phyloP scores from a whole-genome alignment of 2,888 invertebrate genomes.

The Drosophila neonasuta region DNA sequence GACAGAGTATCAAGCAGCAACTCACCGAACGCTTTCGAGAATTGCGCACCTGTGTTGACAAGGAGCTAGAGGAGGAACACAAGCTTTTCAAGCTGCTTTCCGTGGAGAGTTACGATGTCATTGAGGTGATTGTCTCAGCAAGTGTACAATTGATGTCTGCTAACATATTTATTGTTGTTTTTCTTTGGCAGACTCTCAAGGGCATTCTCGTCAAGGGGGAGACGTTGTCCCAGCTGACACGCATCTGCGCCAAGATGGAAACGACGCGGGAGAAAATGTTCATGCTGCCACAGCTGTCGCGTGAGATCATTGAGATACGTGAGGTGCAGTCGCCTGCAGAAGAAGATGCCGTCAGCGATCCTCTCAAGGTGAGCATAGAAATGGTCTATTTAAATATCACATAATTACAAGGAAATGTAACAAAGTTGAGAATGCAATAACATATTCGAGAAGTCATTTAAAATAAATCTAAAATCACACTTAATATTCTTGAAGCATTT shows the following conservation, averaged over 20 bases:
- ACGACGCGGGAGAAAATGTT: slow-evolving; percentile 84
- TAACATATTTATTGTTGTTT: background rate
- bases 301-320: slow-evolving; percentile 66
- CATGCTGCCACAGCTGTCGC: slow-evolving; percentile 76
- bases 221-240: slow-evolving; percentile 85
- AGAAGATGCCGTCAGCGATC: slow-evolving; percentile 59
- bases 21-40: slow-evolving; percentile 83
- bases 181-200: slow-evolving; percentile 82
- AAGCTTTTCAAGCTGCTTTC: slow-evolving; percentile 85
- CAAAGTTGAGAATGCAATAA: background rate
- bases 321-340: slow-evolving; percentile 68
- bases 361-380: slow-evolving; percentile 44
- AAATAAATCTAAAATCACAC: too few species aligned
- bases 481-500: too few species aligned
- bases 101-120: slow-evolving; percentile 84
- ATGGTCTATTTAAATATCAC: too few species aligned
- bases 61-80: slow-evolving; percentile 83
- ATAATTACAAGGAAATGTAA: too few species aligned
- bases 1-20: slow-evolving; percentile 83
- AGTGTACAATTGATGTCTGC: background rate
- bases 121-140: slow-evolving; percentile 57
- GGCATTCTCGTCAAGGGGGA: slow-evolving; percentile 84
- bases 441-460: too few species aligned
- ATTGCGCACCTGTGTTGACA: slow-evolving; percentile 84
- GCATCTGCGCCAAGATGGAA: slow-evolving; percentile 87